phyloP scores from a whole-genome alignment of 2,113 vertebrate species.

The Gadus macrocephalus region DNA sequence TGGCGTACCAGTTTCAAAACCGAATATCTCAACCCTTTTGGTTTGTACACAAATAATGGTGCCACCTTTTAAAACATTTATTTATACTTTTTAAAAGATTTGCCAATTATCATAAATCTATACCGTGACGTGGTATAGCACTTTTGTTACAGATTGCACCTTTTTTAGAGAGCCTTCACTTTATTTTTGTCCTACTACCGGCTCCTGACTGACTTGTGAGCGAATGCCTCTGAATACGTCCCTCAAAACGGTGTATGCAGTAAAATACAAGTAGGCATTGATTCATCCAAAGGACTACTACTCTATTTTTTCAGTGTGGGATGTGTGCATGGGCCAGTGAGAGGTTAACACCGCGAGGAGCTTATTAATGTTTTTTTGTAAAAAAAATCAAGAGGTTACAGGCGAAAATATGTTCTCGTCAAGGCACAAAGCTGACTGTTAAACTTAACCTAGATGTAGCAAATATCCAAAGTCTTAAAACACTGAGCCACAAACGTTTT shows the following conservation, averaged over 20 bases:
- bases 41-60: slow-evolving; percentile 45
- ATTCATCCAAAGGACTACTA: slow-evolving; percentile 56
- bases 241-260: slow-evolving; percentile 60
- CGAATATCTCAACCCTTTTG: slow-evolving; percentile 37
- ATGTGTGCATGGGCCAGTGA: slow-evolving; percentile 40
- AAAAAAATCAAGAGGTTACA: slow-evolving; percentile 6
- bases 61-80: slow-evolving; percentile 51
- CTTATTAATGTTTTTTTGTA: slow-evolving; percentile 46
- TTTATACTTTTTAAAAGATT: slow-evolving; percentile 43
- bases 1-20: slow-evolving; percentile 30
- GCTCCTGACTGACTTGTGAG: slow-evolving; percentile 41
- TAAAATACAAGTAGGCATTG: slow-evolving; percentile 53
- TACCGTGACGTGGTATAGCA: slow-evolving; percentile 58
- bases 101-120: slow-evolving; percentile 30
- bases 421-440: slow-evolving; percentile 64
- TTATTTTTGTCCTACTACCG: slow-evolving; percentile 37
- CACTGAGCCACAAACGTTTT: slow-evolving; percentile 58
- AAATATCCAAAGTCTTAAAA: slow-evolving; percentile 67
- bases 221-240: slow-evolving; percentile 46
- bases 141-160: slow-evolving; percentile 71
- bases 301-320: slow-evolving; percentile 47
- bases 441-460: slow-evolving; percentile 66
- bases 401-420: slow-evolving; percentile 30
- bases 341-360: slow-evolving; percentile 41
- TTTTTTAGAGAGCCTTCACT: slow-evolving; percentile 55